These are phyloP conservation scores for Aspidiotus destructor DNA, from an alignment of 2,888 invertebrate species.

Conservation along the genomic window DNA sequence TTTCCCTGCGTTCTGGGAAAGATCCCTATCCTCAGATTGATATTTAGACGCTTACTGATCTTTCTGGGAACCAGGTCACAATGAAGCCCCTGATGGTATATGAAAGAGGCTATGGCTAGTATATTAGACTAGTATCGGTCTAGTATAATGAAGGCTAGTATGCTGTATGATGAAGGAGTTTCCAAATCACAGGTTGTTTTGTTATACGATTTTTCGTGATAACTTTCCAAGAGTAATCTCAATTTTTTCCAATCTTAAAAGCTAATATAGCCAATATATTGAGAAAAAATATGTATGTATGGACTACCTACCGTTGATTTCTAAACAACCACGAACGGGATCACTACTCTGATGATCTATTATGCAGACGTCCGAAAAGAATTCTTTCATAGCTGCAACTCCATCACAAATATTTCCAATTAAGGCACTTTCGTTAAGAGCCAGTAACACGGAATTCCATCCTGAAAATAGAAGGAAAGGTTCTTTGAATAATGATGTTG, in stretches of 20 bases:
- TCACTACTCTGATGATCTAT: constrained; percentile 1
- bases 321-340: constrained; percentile 14
- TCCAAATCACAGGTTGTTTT: no score
- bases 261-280: background rate
- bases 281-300: background rate
- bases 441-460: constrained; percentile 35
- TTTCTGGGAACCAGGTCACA: no score
- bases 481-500: background rate
- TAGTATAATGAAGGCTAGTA: no score
- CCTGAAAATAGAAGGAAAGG: constrained; percentile 21
- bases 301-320: constrained; percentile 10
- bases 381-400: constrained; percentile 5
- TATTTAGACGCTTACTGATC: no score
- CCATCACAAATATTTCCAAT: constrained; percentile 14
- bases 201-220: no score
- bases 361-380: constrained; percentile 30
- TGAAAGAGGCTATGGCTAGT: no score
- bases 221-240: no score
- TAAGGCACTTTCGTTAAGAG: constrained; percentile 20
- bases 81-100: no score
- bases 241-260: background rate
- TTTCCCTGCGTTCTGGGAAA: no score
- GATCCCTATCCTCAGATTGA: no score
- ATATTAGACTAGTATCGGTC: no score
- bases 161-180: no score